These are phyloP conservation scores for Pheucticus melanocephalus DNA, from an alignment of 2,113 vertebrate species.

Conservation along the genomic window DNA sequence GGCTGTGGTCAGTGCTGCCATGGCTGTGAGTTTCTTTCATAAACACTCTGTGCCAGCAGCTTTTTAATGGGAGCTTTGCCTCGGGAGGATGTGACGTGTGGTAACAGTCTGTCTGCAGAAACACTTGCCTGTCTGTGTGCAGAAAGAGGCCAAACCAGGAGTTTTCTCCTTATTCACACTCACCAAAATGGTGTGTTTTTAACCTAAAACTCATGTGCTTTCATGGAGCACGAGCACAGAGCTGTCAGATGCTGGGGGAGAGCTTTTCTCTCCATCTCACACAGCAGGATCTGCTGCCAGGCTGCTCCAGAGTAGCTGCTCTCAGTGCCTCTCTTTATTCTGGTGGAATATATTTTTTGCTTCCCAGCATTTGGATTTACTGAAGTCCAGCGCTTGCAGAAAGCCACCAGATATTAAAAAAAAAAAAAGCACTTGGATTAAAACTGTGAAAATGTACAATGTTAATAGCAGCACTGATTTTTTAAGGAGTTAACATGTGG, in stretches of 20 bases:
- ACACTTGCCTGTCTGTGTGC: slow-evolving; percentile 8
- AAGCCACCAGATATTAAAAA: neutral
- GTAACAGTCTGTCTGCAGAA: slow-evolving; percentile 27
- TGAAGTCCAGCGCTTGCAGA: neutral
- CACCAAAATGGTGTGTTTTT: neutral
- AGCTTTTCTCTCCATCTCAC: neutral
- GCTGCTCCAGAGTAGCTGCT: neutral
- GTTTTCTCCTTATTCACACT: neutral
- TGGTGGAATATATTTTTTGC: neutral
- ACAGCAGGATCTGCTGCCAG: neutral
- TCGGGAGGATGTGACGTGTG: slow-evolving; percentile 8
- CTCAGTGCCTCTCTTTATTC: neutral
- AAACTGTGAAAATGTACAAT: neutral
- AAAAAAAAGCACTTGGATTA: neutral
- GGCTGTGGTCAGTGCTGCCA: neutral
- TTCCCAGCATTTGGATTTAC: neutral
- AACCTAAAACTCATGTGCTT: accelerated
- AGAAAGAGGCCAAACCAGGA: neutral
- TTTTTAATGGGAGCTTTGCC: neutral
- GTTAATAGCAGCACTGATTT: neutral
- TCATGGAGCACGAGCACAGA: accelerated
- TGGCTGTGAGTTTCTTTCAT: neutral
- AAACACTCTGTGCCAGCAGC: neutral
- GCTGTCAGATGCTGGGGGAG: neutral
- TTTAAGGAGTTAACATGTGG: neutral